Evolutionary conservation across 1,140 invertebrate species (phyloP).

Genomic region (Aphaenogaster ashmeadi): DNA sequence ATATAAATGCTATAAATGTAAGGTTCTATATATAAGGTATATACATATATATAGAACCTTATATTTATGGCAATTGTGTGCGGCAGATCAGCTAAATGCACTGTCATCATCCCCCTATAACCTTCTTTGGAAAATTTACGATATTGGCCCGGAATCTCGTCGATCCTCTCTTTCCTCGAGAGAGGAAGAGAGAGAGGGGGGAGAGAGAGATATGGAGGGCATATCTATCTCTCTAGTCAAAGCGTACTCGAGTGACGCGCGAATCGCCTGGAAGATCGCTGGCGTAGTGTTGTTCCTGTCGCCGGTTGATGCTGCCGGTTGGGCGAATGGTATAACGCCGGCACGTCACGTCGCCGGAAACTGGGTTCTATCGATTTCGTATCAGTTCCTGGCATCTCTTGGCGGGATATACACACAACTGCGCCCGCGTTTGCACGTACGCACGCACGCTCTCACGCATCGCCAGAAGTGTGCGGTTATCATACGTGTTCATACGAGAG

Average conservation of each 20-base stretch:
- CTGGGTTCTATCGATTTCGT: conserved; percentile 69
- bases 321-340: conserved; percentile 40
- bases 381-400: conserved; percentile 72
- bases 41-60: neutral
- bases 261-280: conserved; percentile 56
- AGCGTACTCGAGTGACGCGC: conserved; percentile 48
- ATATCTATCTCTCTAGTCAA: conserved; percentile 34
- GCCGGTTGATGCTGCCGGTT: conserved; percentile 55
- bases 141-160: neutral
- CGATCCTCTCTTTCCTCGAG: neutral
- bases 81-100: neutral
- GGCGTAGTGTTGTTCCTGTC: conserved; percentile 54
- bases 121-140: neutral
- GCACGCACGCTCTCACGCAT: neutral
- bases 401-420: conserved; percentile 35
- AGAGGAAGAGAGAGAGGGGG: neutral
- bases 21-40: no score
- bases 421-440: neutral
- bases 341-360: conserved; percentile 50
- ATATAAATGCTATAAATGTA: no score
- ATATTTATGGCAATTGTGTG: neutral
- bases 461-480: conserved; percentile 1
- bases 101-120: neutral
- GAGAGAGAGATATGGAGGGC: neutral
- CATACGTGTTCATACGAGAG: conserved; percentile 13